Evolutionary conservation across 2,797 vertebrate species (phyloP), one percentile per base, ranked within the genome.

Genomic region (Tauraco hartlaubi): DNA sequence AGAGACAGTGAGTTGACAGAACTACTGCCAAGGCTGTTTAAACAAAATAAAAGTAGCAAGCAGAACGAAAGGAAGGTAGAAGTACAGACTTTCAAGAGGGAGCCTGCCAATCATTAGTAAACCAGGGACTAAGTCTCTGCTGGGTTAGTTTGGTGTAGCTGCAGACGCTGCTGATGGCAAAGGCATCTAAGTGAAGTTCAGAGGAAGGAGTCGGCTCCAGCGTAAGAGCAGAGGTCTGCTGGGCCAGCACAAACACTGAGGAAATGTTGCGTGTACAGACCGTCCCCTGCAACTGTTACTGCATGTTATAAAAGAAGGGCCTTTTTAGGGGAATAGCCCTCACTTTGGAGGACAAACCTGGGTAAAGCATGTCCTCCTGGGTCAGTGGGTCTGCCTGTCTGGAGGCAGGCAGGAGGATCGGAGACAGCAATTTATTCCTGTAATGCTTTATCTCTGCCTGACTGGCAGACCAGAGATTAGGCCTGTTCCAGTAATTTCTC

Each of bases 401-500:
- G 26, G 29, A 92, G 51, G 66, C 64, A 78, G 62, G n/a, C 33
- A 84, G 79, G 58, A 83, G 20, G 46, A 75, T 25, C 13, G 26
- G 33, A 88, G 55, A 80, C 51, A 85, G 59, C 61, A 91, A 81
- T 90, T 92, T 81, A 75, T 84, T 89, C 78, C 37, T 81, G 51
- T 54, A 41, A 59, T 66, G 55, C 77, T 92, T 91, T 92, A 43
- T 29, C 39, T 82, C 88, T 92, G 78, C 69, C 87, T 95, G 77
- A 96, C 44, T 95, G 94, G 80, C 92, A 95, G 96, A 75, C 37
- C 58, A 84, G 64, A 90, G 86, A 96, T 92, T 88, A 91, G 89
- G 78, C 75, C 61, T 85, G 83, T 97, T 92, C 85, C 73, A 90
- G 79, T 87, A 95, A 95, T 95, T 74, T 96, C 73, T 96, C 75